Percentiles rank a stretch among this genome's conserved stretches.
Evolutionary conservation across 2,888 invertebrate species (phyloP).

Genomic region (Anoncus sp.): DNA sequence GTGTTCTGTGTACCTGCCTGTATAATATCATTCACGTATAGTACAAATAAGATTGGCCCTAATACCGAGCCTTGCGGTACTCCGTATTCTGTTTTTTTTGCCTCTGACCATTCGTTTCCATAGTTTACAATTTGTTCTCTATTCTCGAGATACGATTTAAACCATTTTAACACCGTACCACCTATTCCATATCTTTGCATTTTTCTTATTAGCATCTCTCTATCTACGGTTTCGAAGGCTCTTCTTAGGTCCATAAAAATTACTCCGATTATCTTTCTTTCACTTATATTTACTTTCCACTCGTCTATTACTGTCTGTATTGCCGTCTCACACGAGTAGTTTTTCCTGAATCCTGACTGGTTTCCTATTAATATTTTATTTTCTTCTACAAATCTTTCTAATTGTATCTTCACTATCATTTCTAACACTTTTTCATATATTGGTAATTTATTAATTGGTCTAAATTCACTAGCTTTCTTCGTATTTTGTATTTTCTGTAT

Average conservation of each 20-base stretch:
- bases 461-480: slow-evolving; percentile 26
- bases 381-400: slow-evolving; percentile 21
- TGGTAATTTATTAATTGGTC: slow-evolving; percentile 50
- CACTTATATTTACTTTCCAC: slow-evolving; percentile 46
- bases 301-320: slow-evolving; percentile 45
- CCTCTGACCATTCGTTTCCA: too few species aligned
- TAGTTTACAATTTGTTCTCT: too few species aligned
- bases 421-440: slow-evolving; percentile 45
- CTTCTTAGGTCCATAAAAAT: slow-evolving; percentile 57
- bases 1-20: too few species aligned
- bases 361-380: slow-evolving; percentile 33
- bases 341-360: slow-evolving; percentile 32
- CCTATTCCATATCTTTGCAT: slow-evolving; percentile 34
- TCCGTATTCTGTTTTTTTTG: too few species aligned
- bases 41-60: too few species aligned
- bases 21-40: too few species aligned
- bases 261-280: slow-evolving; percentile 48
- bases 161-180: too few species aligned
- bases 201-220: slow-evolving; percentile 41
- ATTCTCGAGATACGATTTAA: too few species aligned
- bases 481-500: slow-evolving; percentile 30
- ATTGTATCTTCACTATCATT: slow-evolving; percentile 39
- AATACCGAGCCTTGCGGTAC: too few species aligned
- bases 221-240: slow-evolving; percentile 55
- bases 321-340: slow-evolving; percentile 57